Evolutionary conservation across 2,113 vertebrate species (phyloP).

Genomic region (Pachypanchax playfairii): DNA sequence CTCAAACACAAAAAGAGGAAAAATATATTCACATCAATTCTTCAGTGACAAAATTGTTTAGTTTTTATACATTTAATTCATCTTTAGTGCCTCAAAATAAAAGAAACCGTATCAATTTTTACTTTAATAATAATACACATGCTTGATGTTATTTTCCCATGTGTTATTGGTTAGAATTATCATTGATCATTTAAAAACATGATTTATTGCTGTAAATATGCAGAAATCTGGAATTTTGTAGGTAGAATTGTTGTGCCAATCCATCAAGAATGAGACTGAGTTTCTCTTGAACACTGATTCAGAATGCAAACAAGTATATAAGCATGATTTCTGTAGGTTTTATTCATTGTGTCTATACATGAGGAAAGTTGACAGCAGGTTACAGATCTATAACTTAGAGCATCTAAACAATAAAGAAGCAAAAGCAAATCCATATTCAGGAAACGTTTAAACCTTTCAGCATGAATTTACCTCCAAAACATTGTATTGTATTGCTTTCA

Average conservation of each 20-base stretch:
- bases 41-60: too few species aligned
- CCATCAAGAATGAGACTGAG: neutral
- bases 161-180: too few species aligned
- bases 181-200: too few species aligned
- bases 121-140: too few species aligned
- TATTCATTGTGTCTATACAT: constrained; percentile 20
- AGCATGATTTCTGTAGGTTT: constrained; percentile 13
- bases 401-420: constrained; percentile 15
- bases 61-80: too few species aligned
- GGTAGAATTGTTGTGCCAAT: constrained; percentile 3
- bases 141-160: too few species aligned
- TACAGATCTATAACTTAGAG: constrained; percentile 13
- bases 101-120: too few species aligned
- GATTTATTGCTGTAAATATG: constrained; percentile 25
- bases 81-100: too few species aligned
- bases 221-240: constrained; percentile 12
- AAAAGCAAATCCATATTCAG: too few species aligned
- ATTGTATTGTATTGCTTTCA: constrained; percentile 43
- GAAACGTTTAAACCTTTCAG: constrained; percentile 10
- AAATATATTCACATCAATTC: too few species aligned
- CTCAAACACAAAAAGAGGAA: too few species aligned
- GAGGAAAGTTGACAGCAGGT: constrained; percentile 22
- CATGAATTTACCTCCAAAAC: constrained; percentile 29
- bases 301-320: constrained; percentile 29
- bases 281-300: constrained; percentile 6